A percentile compares a stretch with the other conserved stretches of the same genome.
Evolutionary conservation across 2,888 invertebrate genomes (phyloP).

Genomic region (Harpalus rubripes): DNA sequence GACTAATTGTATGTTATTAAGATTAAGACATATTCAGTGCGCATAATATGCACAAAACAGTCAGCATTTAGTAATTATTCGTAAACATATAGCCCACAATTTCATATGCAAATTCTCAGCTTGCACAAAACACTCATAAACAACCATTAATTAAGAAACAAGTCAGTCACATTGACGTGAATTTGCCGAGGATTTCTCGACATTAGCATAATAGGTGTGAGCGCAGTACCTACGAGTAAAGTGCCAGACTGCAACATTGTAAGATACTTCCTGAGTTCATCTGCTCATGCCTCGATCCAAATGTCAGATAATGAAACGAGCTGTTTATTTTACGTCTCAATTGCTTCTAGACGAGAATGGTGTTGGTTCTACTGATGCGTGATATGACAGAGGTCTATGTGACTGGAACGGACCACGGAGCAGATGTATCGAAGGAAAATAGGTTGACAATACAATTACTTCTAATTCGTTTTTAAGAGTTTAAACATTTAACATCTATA

Average conservation of each 20-base stretch:
- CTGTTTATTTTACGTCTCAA: conserved; percentile 67
- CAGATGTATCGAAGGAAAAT: no score
- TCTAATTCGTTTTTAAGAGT: no score
- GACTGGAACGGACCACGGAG: no score
- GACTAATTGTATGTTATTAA: background rate
- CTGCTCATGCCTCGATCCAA: conserved; percentile 49
- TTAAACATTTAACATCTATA: no score
- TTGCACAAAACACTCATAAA: conserved; percentile 53
- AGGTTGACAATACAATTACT: no score
- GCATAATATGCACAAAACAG: background rate
- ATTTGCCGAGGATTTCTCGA: conserved; percentile 49
- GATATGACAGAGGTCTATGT: background rate
- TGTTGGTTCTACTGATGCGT: conserved; percentile 19
- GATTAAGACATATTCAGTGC: background rate
- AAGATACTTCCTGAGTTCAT: conserved; percentile 56
- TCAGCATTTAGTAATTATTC: no score
- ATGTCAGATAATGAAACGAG: conserved; percentile 64
- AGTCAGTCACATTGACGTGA: conserved; percentile 39
- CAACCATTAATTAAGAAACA: conserved; percentile 52
- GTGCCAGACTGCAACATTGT: background rate
- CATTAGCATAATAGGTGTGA: conserved; percentile 56
- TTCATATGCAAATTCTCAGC: conserved; percentile 39
- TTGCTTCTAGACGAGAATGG: conserved; percentile 35
- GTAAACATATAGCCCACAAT: background rate
- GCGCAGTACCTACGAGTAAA: conserved; percentile 7